phyloP scores from a whole-genome alignment of 2,113 vertebrate genomes.

The Tetrax tetrax region DNA sequence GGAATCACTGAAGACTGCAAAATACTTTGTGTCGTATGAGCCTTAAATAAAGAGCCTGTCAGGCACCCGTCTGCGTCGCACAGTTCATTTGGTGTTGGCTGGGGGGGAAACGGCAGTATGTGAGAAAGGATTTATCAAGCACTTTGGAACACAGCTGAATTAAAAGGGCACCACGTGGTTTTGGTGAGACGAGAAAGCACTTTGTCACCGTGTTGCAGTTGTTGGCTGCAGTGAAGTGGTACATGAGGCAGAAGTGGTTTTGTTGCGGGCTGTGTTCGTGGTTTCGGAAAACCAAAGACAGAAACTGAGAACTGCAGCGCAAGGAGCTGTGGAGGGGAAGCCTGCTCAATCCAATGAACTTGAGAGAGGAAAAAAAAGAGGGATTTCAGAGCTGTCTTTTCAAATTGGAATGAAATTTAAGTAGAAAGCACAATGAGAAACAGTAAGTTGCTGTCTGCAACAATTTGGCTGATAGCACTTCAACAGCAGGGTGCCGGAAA shows the following conservation, averaged over 20 bases:
- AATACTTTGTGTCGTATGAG: not conserved
- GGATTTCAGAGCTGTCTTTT: not conserved
- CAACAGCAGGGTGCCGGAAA: not conserved
- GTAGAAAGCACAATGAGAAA: not conserved
- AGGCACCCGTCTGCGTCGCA: not conserved
- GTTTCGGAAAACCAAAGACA: not conserved
- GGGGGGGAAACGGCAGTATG: not conserved
- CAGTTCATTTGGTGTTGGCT: not conserved
- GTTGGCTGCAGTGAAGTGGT: not conserved
- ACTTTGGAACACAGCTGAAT: not conserved
- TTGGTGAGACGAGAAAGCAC: not conserved
- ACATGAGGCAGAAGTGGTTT: accelerated
- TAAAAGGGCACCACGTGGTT: not conserved
- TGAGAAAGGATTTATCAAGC: not conserved
- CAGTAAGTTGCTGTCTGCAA: not conserved
- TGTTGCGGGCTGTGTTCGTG: not conserved
- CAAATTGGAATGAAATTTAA: not conserved
- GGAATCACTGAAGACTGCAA: not conserved
- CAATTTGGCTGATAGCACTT: not conserved
- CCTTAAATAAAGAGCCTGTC: not conserved
- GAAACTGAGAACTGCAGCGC: not conserved
- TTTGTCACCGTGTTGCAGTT: not conserved
- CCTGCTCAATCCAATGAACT: not conserved
- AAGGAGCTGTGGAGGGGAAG: not conserved
- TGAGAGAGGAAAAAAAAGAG: not conserved